These are phyloP conservation scores for Barypeithes pellucidus DNA, from an alignment of 2,888 invertebrate genomes.

Conservation along the genomic window DNA sequence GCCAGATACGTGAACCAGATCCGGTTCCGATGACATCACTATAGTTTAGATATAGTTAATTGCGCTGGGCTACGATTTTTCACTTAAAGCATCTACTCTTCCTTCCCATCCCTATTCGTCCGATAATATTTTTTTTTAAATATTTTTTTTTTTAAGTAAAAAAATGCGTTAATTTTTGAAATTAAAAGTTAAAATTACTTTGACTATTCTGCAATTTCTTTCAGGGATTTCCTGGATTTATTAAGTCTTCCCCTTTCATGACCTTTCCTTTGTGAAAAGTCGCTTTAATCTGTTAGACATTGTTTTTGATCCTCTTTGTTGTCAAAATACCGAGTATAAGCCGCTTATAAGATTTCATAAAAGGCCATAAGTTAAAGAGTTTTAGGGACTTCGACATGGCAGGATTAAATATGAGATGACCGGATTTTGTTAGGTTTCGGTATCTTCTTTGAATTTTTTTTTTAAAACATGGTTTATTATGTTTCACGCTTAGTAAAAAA, in stretches of 20 bases:
- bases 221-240: neutral
- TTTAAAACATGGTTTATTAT: neutral
- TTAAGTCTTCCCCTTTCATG: neutral
- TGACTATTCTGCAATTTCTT: neutral
- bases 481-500: no score
- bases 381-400: neutral
- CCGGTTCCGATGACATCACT: no score
- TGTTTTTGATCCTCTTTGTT: constrained; percentile 44
- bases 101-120: no score
- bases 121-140: no score
- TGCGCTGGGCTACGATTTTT: no score
- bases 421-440: neutral
- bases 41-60: no score
- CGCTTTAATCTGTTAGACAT: constrained; percentile 33
- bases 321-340: constrained; percentile 41
- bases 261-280: constrained; percentile 7
- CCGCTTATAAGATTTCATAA: constrained; percentile 34
- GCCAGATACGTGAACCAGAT: no score
- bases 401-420: neutral
- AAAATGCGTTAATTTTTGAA: no score
- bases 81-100: no score
- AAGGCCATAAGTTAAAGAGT: constrained; percentile 12
- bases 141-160: no score
- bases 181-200: no score
- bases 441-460: neutral